Percentiles rank a stretch among this genome's conserved stretches.
Conservation (phyloP, 92 coral and sea anemone species). For the Actinernus sp. region DNA sequence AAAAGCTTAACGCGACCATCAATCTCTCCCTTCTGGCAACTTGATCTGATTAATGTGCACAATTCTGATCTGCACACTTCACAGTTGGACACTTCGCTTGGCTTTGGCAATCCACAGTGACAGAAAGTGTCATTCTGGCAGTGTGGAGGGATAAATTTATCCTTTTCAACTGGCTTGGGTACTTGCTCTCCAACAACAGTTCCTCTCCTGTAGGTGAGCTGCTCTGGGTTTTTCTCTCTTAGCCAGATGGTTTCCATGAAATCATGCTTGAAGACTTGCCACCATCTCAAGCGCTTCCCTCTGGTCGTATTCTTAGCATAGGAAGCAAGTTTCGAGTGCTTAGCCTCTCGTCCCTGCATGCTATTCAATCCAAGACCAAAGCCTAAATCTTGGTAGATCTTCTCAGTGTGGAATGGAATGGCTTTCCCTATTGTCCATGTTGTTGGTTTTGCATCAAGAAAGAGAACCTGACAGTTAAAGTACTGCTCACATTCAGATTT, state of each 20-base stretch:
- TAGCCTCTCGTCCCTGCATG: constrained; percentile 40
- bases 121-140: constrained; percentile 3
- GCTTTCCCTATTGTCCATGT: constrained; percentile 37
- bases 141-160: constrained; percentile 12
- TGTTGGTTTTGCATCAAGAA: constrained; percentile 18
- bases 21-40: constrained; percentile 20
- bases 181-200: constrained; percentile 21
- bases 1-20: neutral
- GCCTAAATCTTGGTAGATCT: constrained; percentile 15
- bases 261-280: constrained; percentile 35
- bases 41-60: constrained; percentile 1
- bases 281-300: constrained; percentile 24
- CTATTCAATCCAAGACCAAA: constrained; percentile 38
- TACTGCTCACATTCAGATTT: constrained; percentile 10
- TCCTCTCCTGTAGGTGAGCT: constrained; percentile 14
- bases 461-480: constrained; percentile 27
- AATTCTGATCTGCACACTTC: constrained; percentile 18
- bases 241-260: constrained; percentile 25
- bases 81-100: neutral
- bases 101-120: constrained; percentile 11
- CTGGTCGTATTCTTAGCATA: constrained; percentile 32
- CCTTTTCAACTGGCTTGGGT: constrained; percentile 25
- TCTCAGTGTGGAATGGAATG: constrained; percentile 9
- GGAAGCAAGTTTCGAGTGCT: constrained; percentile 5
- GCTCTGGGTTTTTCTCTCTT: neutral